Evolutionary conservation across 2,797 vertebrate genomes (phyloP), one percentile per base, ranked within the genome.

Genomic region (Sebastes melanostomus): DNA sequence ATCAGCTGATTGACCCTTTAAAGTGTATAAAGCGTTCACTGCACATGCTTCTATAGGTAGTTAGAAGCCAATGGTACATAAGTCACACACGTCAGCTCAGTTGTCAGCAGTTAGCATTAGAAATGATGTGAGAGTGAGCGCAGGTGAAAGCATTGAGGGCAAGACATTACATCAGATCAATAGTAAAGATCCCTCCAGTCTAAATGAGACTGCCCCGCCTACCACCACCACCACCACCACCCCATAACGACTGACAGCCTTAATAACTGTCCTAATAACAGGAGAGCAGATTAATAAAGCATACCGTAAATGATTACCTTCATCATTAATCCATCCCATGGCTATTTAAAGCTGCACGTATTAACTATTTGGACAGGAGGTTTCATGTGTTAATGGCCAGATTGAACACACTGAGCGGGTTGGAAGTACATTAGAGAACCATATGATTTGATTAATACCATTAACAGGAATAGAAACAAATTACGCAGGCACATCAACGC

Each of bases 231-330:
- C 30, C 24, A 4, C 27, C 34, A 36, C 34, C 73, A 27, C 27
- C 70, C 59, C 58, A 25, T 78, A 80, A 89, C 72, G 65, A 88
- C 85, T 87, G 91, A 86, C 91, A 90, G 81, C 85, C 80, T 77
- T 90, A 90, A 92, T 94, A 92, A 91, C 91, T 70, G 80, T 83
- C 85, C 83, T 93, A 90, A 93, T 94, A 94, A 93, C 90, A 89
- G 81, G 80, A 83, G 87, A 87, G 85, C 86, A 89, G 91, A 94
- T 94, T 95, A 95, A 96, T 95, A 95, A 94, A 93, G 77, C 92
- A 86, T 93, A 94, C 89, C 86, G 75, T 93, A 95, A 95, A 95
- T 94, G 94, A 96, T 95, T 95, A 94, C 91, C 91, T 87, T 83
- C 92, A 75, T 94, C 93, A 94, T 95, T 94, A 95, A 94, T 95